Base-by-base conservation (phyloP, 2,797 vertebrate species). In the Trematomus bernacchii region DNA sequence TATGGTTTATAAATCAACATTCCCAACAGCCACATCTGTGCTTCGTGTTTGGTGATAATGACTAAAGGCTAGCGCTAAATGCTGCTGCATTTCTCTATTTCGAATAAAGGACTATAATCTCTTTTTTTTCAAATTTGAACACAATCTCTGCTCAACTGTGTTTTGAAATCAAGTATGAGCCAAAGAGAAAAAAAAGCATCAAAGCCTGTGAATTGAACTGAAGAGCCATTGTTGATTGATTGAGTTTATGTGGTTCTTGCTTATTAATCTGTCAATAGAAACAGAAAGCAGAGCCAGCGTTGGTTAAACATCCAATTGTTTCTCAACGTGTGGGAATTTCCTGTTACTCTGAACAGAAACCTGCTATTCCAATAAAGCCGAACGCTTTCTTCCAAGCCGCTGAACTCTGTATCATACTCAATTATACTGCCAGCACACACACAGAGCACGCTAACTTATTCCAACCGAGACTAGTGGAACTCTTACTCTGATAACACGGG, bases 401-500 rank as follows among this genome's bases (percentile, higher is more conserved):
- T 65, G 68, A 78, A 65, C 77, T 67, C 42, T 63, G 14, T n/a
- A 12, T 3, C 42, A 61, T 58, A 57, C n/a, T 57, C 6, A 0
- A 43, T 65, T 30, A 42, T 27, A 23, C 48, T 33, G 62, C 30
- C 58, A 60, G 37, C 30, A 70, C 23, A 37, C 23, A 37, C 52
- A 62, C 33, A 64, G 27, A 79, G 23, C 67, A 51, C 3, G 19
- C 37, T 33, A 68, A 42, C 48, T 67, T 65, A 78, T 84, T 79
- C 27, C 55, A 61, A 33, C 43, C 2, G 6, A 77, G 62, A 76
- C 69, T 23, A 46, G 46, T 15, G 43, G 52, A 65, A 75, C 75
- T 69, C 66, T 78, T 37, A 33, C 68, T 59, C 75, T 46, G 71
- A 79, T 85, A 81, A 85, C 66, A 46, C 15, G 2, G 53, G 33